Evolutionary conservation across 2,888 invertebrate species (phyloP), one percentile per base, ranked within the genome.

Genomic region (Celastrina argiolus): DNA sequence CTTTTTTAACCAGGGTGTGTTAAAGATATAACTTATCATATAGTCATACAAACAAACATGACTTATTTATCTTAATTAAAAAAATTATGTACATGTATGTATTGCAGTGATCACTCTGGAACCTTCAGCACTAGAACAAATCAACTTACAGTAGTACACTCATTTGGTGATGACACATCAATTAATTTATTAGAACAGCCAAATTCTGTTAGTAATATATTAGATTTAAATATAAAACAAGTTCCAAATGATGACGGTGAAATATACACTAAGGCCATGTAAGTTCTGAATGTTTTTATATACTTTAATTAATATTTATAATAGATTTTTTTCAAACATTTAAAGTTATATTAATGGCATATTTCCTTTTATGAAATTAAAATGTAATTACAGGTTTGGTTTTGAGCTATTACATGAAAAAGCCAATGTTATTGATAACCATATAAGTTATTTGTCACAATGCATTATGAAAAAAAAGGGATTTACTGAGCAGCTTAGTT

Each of bases 131-230:
- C 87, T 18, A 83, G 91, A 71, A 85, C 82, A 39, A 93, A 93
- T 75, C 91, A 93, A 56, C 95, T 95, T 2, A 92, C 93, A 65
- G 92, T 94, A 14, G 91, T 95, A 26, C 92, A 92, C 74, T 92
- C 92, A 2, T 93, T 88, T 76, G 94, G 94, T 1, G 91, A 92
- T 73, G 91, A 93, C n/a, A 82, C 85, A 68, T 78, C 92, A 18
- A 76, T 93, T 67, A 81, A 89, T 74, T 72, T 67, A 22, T 79
- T 89, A 56, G 71, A 77, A 1, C 78, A 82, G 39, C 75, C 80
- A 2, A 83, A 80, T 67, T 70, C 74, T 22, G 73, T 74, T 2
- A 80, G 73, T 71, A 81, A 84, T 71, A 68, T 78, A 34, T 65
- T 83, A 63, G 80, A 83, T 68, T 67, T 85, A 28, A 83, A 80